Evolutionary conservation across 2,797 vertebrate species (phyloP), one percentile per base, ranked within the genome.

Genomic region (Muscicapa comitata): DNA sequence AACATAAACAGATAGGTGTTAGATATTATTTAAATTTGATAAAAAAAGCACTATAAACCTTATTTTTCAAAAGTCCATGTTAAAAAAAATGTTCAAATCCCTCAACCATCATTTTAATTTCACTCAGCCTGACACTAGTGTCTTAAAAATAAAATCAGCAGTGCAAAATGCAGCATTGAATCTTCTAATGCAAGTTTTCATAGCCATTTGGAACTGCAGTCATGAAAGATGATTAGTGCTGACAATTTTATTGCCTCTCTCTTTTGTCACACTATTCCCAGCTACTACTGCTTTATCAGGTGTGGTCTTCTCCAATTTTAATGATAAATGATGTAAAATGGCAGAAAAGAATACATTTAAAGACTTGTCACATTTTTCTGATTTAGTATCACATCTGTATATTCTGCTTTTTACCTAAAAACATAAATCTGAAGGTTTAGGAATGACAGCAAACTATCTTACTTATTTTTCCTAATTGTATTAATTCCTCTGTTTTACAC

Each of bases 1-100:
- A 95, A 95, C 54, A 95, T 16, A 96, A 80, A 97, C 17, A 78
- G 74, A 42, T 29, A 67, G 13, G 37, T 28, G 42, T 93, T 87
- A 96, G 63, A 71, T 78, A 45, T 54, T 53, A 65, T 40, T 75
- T 89, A 24, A 57, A 63, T 53, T 62, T 42, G 11, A 57, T 63
- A 11, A 5, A 16, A 53, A 68, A 74, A 62, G 8, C 6, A 57
- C 33, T 24, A 12, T 8, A 92, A 89, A 7, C 16, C 37, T 67
- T 23, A 3, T 24, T 50, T 57, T 86, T 86, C 9, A 9, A 31
- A n/a, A 88, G 24, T 42, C 20, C 11, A 54, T 0, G 0, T 17
- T 7, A 29, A 65, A 73, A 63, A 65, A 13, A 14, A 23, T 4
- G 35, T 2, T 8, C 19, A 38, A 77, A 35, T 35, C 11, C 8